These are phyloP conservation scores for Leistus spinibarbis DNA, from an alignment of 2,888 invertebrate genomes.

Conservation along the genomic window DNA sequence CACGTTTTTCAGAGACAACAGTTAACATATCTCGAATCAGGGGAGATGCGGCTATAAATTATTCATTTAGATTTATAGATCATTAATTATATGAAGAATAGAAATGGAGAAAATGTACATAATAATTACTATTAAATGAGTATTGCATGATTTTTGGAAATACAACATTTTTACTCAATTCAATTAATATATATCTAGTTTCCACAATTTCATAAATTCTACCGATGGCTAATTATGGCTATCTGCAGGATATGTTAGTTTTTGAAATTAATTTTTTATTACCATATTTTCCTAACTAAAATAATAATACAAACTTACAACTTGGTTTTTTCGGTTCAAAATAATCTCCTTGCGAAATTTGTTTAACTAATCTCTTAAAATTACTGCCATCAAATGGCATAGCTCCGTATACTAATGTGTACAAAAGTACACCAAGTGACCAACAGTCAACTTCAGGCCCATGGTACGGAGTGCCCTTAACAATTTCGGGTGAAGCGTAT, in stretches of 20 bases:
- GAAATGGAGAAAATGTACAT: not conserved
- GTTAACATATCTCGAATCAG: slow-evolving; percentile 94
- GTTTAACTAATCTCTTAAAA: slow-evolving; percentile 94
- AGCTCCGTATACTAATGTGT: slow-evolving; percentile 97
- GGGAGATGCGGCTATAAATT: slow-evolving; percentile 82
- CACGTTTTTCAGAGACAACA: slow-evolving; percentile 86
- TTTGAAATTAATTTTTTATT: not conserved
- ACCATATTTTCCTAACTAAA: not conserved
- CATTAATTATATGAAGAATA: not conserved
- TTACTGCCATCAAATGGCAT: slow-evolving; percentile 99
- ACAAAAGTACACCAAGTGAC: slow-evolving; percentile 81
- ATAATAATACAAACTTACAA: slow-evolving; percentile 64
- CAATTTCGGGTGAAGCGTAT: slow-evolving; percentile 97
- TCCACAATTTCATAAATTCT: not conserved
- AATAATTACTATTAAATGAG: too few relatives aligned
- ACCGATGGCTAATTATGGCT: not conserved
- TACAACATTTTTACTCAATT: too few relatives aligned
- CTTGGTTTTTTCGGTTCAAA: slow-evolving; percentile 95
- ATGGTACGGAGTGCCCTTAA: slow-evolving; percentile 93
- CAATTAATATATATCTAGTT: too few relatives aligned
- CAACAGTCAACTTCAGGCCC: slow-evolving; percentile 96
- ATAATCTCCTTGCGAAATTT: slow-evolving; percentile 97
- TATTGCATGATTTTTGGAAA: too few relatives aligned
- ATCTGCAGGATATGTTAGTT: not conserved
- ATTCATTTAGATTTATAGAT: not conserved